These are phyloP conservation scores for Idaea biselata DNA, from an alignment of 2,888 invertebrate species.

Conservation along the genomic window DNA sequence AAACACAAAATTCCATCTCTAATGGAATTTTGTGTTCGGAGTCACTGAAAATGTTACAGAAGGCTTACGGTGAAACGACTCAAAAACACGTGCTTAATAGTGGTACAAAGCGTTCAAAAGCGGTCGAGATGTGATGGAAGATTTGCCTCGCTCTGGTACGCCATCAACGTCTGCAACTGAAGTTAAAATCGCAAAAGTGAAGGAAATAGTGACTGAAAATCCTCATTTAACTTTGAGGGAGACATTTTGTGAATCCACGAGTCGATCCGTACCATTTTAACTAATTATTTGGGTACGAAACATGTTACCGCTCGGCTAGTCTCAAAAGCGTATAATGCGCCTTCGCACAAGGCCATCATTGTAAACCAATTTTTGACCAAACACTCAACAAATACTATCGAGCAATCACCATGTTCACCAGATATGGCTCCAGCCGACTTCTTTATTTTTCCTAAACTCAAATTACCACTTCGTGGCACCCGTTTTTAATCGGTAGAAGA, in stretches of 20 bases:
- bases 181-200: neutral
- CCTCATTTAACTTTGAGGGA: neutral
- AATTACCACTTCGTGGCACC: conserved; percentile 23
- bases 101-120: conserved; percentile 19
- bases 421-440: conserved; percentile 5
- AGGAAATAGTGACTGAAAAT: neutral
- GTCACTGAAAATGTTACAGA: conserved; percentile 26
- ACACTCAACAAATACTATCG: neutral
- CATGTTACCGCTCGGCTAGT: too few relatives aligned
- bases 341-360: neutral
- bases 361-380: neutral
- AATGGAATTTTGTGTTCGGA: conserved; percentile 28
- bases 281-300: too few relatives aligned
- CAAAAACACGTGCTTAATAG: conserved; percentile 15
- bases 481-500: conserved; percentile 16
- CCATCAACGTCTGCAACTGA: conserved; percentile 14
- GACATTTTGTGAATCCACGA: too few relatives aligned
- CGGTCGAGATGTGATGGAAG: conserved; percentile 26
- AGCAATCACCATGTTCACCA: neutral
- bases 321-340: neutral
- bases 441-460: conserved; percentile 19
- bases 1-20: too few relatives aligned
- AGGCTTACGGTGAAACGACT: conserved; percentile 21
- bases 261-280: too few relatives aligned
- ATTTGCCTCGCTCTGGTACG: conserved; percentile 25